phyloP scores from a whole-genome alignment of 2,797 vertebrate species.

The Myotis planiceps region DNA sequence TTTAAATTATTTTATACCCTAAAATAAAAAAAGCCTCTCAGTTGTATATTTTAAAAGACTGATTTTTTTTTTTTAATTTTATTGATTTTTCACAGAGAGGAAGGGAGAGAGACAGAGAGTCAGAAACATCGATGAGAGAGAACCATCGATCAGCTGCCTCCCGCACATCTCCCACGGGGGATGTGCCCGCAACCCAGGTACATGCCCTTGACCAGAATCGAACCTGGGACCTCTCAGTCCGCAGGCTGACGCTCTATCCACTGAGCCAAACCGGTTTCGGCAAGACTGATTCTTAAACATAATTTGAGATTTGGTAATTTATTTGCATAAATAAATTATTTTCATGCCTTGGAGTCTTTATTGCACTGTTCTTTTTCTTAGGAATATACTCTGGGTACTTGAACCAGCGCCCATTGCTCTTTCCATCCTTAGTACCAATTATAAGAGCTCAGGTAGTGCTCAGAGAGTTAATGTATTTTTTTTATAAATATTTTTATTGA shows the following conservation, averaged over 20 bases:
- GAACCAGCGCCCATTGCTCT: neutral
- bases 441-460: neutral
- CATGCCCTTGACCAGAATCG: too few species aligned
- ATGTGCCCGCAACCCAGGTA: too few species aligned
- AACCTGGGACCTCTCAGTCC: too few species aligned
- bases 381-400: neutral
- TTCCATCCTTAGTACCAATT: slow-evolving; percentile 4
- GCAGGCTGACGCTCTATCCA: too few species aligned
- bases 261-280: too few species aligned
- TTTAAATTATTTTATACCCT: neutral
- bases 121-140: too few species aligned
- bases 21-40: slow-evolving; percentile 6
- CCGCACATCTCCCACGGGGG: too few species aligned
- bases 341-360: neutral
- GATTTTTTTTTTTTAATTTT: too few species aligned
- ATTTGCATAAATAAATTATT: neutral
- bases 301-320: neutral
- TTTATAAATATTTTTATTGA: too few species aligned
- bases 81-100: too few species aligned
- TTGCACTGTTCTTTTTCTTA: neutral
- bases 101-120: too few species aligned
- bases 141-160: too few species aligned
- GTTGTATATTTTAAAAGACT: slow-evolving; percentile 6
- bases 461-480: slow-evolving; percentile 17
- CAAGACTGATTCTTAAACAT: neutral